phyloP scores from a whole-genome alignment of 2,113 vertebrate species.

The Lasiurus cinereus region DNA sequence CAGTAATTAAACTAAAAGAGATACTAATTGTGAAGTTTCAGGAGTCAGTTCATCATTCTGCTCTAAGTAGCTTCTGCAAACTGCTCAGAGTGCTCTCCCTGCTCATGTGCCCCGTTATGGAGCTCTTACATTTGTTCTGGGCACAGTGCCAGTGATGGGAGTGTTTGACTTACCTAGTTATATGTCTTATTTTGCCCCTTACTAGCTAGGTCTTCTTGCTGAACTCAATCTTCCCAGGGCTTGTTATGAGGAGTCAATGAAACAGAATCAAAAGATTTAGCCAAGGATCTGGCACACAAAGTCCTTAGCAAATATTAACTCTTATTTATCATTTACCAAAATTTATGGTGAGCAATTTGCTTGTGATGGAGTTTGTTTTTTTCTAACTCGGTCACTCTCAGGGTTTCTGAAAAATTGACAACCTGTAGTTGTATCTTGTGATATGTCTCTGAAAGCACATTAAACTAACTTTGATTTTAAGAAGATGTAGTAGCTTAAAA shows the following conservation, averaged over 20 bases:
- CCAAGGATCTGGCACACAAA: not conserved
- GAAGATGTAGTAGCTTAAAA: not conserved
- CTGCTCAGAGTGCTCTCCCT: not conserved
- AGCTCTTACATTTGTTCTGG: not conserved
- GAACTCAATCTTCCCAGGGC: not conserved
- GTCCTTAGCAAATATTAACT: not conserved
- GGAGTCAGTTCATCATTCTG: not conserved
- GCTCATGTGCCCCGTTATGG: not conserved
- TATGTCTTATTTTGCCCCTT: not conserved
- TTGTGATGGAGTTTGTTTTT: not conserved
- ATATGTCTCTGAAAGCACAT: not conserved
- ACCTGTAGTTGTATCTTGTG: not conserved
- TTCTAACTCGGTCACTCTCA: not conserved
- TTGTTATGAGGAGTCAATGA: not conserved
- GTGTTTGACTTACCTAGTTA: not conserved
- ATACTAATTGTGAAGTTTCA: not conserved
- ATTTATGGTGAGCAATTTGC: not conserved
- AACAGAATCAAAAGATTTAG: not conserved
- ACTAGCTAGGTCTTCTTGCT: not conserved
- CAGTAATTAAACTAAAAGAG: constrained; percentile 29
- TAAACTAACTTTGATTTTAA: constrained; percentile 18
- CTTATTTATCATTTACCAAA: not conserved
- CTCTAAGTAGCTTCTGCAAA: not conserved
- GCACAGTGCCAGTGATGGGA: not conserved
- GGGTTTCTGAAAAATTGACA: not conserved